phyloP scores from a whole-genome alignment of 2,113 vertebrate species.

The Pyxicephalus adspersus region DNA sequence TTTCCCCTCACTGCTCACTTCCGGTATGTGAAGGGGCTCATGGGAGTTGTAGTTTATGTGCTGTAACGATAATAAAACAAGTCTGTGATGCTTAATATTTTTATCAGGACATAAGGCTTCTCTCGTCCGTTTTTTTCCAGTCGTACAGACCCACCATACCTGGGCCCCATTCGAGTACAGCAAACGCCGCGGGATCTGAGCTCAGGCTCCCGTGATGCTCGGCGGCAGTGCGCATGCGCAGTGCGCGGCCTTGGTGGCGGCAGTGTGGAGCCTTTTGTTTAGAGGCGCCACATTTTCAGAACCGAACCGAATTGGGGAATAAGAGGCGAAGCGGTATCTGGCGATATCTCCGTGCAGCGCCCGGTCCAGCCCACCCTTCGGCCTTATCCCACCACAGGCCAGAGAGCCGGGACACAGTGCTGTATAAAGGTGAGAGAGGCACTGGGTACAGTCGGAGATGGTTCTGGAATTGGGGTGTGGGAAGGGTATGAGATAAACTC shows the following conservation, averaged over 20 bases:
- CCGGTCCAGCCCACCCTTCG: not conserved
- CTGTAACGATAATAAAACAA: too few species aligned
- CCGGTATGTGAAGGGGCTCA: not conserved
- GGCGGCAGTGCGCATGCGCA: conserved; percentile 41
- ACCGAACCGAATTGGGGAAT: conserved; percentile 21
- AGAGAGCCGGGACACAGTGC: not conserved
- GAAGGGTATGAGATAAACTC: too few species aligned
- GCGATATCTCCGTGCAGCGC: too few species aligned
- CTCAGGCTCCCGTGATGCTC: conserved; percentile 43
- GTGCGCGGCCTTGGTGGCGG: conserved; percentile 29
- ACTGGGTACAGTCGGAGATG: too few species aligned
- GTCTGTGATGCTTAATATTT: not conserved
- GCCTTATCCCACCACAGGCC: not conserved
- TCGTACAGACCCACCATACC: too few species aligned
- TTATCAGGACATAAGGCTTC: not conserved
- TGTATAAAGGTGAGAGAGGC: not conserved
- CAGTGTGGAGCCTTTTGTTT: conserved; percentile 52
- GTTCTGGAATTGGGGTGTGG: too few species aligned
- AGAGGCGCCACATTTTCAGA: conserved; percentile 37
- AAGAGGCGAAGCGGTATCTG: not conserved
- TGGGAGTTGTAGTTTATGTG: not conserved
- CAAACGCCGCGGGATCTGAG: not conserved
- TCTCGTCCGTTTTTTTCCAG: not conserved
- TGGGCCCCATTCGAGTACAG: not conserved
- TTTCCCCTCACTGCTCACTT: not conserved